Conservation (phyloP, 2,888 invertebrate species). For the Andrena dorsata region DNA sequence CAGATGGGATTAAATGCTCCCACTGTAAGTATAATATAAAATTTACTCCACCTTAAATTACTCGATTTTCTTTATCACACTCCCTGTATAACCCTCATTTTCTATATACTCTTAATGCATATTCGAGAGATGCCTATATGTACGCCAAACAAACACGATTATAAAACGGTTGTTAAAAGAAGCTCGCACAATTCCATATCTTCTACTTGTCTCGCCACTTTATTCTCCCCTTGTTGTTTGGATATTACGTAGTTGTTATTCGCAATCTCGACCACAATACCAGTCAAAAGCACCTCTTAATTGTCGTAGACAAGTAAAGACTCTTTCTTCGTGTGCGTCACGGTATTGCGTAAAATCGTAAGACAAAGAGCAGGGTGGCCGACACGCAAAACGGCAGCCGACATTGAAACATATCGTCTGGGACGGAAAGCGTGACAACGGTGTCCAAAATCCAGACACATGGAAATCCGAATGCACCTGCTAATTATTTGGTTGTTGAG, state of each 20-base stretch:
- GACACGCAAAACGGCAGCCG: conserved; percentile 8
- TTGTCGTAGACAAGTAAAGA: background rate
- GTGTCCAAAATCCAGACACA: conserved; percentile 54
- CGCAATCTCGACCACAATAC: conserved; percentile 12
- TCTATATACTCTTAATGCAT: too few species aligned
- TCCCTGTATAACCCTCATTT: too few species aligned
- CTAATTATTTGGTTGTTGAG: conserved; percentile 80
- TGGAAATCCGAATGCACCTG: conserved; percentile 56
- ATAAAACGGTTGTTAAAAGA: background rate
- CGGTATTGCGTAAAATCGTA: conserved; percentile 10
- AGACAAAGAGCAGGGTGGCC: background rate
- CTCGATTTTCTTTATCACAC: too few species aligned
- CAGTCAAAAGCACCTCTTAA: conserved; percentile 7
- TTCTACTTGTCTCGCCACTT: background rate
- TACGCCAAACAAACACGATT: too few species aligned
- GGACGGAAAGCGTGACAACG: conserved; percentile 4
- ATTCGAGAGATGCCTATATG: too few species aligned
- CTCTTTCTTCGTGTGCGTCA: background rate
- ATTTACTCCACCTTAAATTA: too few species aligned
- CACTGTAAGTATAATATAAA: too few species aligned
- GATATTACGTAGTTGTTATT: conserved; percentile 20
- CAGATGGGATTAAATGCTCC: too few species aligned
- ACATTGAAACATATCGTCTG: conserved; percentile 7
- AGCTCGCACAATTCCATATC: background rate
- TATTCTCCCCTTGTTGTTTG: background rate